phyloP scores from a whole-genome alignment of 2,797 vertebrate genomes.

The Artibeus lituratus region DNA sequence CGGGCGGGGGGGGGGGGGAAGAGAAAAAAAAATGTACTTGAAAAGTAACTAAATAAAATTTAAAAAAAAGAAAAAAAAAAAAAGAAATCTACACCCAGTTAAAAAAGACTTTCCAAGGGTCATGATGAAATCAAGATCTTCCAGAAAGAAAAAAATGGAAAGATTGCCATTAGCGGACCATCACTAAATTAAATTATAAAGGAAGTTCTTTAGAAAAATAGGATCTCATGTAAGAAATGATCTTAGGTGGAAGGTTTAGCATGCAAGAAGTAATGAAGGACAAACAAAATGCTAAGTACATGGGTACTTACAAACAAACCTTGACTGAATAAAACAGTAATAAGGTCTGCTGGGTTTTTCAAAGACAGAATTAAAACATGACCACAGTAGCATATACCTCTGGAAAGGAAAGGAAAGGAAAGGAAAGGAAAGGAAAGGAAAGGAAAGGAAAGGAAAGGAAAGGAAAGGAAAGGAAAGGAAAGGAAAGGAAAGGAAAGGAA shows the following conservation, averaged over 20 bases:
- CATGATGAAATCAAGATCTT: not conserved
- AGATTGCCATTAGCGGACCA: not conserved
- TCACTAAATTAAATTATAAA: not conserved
- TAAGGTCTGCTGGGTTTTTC: not conserved
- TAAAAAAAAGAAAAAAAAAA: too few relatives aligned
- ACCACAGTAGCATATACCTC: not conserved
- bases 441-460: not conserved
- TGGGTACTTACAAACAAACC: not conserved
- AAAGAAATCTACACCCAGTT: not conserved
- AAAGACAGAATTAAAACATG: conserved; percentile 34
- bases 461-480: not conserved
- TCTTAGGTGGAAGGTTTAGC: not conserved
- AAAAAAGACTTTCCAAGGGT: not conserved
- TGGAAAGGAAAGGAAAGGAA: not conserved
- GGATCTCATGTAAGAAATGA: not conserved
- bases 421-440: not conserved
- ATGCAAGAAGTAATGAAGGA: not conserved
- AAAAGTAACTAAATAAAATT: too few relatives aligned
- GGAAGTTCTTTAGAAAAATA: conserved; percentile 3
- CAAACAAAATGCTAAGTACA: not conserved
- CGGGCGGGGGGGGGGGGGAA: too few relatives aligned
- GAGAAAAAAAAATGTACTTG: too few relatives aligned
- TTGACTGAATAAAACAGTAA: not conserved
- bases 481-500: not conserved
- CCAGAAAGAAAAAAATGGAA: not conserved